Evolutionary conservation across 2,888 invertebrate genomes (phyloP).

Genomic region (Eupithecia dodoneata): DNA sequence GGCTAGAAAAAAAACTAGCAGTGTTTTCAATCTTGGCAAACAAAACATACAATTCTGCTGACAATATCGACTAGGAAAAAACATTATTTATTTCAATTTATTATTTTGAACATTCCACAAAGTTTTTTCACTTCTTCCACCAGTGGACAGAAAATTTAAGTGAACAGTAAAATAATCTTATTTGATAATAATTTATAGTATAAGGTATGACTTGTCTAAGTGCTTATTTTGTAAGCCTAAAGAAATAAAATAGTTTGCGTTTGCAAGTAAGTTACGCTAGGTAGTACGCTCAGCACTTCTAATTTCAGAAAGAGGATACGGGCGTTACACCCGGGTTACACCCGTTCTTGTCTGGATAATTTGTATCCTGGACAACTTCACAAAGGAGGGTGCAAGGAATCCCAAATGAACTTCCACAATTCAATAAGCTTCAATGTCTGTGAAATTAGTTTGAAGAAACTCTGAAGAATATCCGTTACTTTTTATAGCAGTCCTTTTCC

Average conservation of each 20-base stretch:
- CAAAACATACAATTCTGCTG: too few relatives aligned
- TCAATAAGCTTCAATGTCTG: constrained; percentile 4
- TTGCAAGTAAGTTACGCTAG: background rate
- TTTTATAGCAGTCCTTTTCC: background rate
- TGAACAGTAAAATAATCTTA: too few relatives aligned
- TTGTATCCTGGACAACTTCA: constrained; percentile 19
- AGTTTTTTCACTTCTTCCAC: background rate
- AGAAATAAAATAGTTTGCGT: too few relatives aligned
- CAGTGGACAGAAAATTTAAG: too few relatives aligned
- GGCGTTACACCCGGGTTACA: background rate
- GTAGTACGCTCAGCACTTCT: background rate
- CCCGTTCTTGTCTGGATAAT: constrained; percentile 19
- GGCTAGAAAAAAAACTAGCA: too few relatives aligned
- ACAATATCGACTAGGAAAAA: too few relatives aligned
- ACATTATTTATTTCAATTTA: too few relatives aligned
- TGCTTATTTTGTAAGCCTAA: too few relatives aligned
- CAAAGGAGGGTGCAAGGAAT: constrained; percentile 22
- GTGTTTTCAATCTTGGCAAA: too few relatives aligned
- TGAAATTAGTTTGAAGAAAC: background rate
- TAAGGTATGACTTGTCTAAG: too few relatives aligned
- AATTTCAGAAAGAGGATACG: constrained; percentile 27
- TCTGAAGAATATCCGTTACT: background rate
- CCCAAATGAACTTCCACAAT: constrained; percentile 15
- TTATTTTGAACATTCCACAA: background rate
- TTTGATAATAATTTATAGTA: too few relatives aligned